These are phyloP conservation scores for Taeniopygia guttata DNA, from an alignment of 2,797 vertebrate genomes.

Conservation along the genomic window DNA sequence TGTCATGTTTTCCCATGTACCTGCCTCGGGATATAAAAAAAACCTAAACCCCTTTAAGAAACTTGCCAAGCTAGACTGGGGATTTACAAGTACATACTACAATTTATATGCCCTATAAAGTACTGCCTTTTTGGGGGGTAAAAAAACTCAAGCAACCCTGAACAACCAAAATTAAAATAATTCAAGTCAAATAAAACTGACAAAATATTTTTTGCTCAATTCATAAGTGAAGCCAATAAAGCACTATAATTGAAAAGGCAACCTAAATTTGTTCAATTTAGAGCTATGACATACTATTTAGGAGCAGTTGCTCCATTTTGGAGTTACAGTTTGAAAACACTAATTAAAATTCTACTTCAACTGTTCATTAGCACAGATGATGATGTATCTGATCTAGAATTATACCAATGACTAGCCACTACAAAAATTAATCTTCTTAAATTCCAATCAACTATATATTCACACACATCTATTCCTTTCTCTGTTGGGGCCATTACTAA, in stretches of 20 bases:
- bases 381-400: not conserved
- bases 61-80: not conserved
- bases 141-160: not conserved
- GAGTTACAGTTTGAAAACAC: not conserved
- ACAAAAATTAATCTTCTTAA: not conserved
- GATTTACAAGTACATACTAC: not conserved
- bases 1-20: not conserved
- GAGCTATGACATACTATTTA: not conserved
- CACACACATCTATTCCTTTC: accelerated
- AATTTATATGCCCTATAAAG: not conserved
- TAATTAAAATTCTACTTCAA: not conserved
- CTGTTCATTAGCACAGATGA: not conserved
- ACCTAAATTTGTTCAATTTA: not conserved
- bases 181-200: not conserved
- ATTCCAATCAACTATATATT: not conserved
- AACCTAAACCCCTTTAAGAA: not conserved
- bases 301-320: not conserved
- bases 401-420: not conserved
- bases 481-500: not conserved
- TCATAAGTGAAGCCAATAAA: not conserved
- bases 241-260: not conserved
- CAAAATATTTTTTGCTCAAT: not conserved
- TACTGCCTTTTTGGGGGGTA: not conserved
- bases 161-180: not conserved
- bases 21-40: not conserved